Evolutionary conservation across 2,797 vertebrate genomes (phyloP).

Genomic region (Sebastes umbrosus): DNA sequence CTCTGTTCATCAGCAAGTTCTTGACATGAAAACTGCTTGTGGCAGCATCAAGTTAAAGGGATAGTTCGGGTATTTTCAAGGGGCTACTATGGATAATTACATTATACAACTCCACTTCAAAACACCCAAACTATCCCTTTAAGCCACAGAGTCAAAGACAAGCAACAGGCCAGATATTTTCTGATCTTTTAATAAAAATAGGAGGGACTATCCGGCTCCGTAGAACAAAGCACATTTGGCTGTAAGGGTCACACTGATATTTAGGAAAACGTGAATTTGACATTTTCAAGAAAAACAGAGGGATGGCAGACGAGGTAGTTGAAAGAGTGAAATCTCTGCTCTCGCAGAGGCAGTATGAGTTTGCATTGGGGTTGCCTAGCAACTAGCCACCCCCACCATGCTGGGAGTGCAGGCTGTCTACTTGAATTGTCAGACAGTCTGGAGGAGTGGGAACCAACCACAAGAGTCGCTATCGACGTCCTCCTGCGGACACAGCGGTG

Average conservation of each 20-base stretch:
- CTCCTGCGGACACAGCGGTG: conserved; percentile 13
- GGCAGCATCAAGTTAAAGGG: background rate
- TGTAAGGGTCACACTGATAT: background rate
- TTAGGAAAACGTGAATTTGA: conserved; percentile 8
- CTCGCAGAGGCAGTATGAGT: conserved; percentile 41
- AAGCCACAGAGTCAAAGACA: background rate
- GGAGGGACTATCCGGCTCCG: background rate
- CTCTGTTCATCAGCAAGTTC: conserved; percentile 1
- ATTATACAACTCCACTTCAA: no score
- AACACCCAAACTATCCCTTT: background rate
- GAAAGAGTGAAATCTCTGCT: conserved; percentile 44
- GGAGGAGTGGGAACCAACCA: conserved; percentile 53
- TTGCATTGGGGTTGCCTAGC: conserved; percentile 72
- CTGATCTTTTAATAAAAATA: background rate
- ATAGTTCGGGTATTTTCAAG: no score
- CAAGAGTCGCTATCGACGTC: conserved; percentile 10
- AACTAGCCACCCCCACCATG: conserved; percentile 68
- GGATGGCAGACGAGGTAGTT: conserved; percentile 3
- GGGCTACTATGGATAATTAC: no score
- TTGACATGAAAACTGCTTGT: conserved; percentile 5
- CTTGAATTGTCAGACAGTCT: conserved; percentile 68
- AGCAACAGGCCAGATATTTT: background rate
- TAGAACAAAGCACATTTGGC: background rate
- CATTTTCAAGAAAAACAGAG: conserved; percentile 29
- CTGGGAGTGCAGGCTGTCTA: conserved; percentile 63